Evolutionary conservation across 2,888 invertebrate species (phyloP).

Genomic region (Tipula lateralis): DNA sequence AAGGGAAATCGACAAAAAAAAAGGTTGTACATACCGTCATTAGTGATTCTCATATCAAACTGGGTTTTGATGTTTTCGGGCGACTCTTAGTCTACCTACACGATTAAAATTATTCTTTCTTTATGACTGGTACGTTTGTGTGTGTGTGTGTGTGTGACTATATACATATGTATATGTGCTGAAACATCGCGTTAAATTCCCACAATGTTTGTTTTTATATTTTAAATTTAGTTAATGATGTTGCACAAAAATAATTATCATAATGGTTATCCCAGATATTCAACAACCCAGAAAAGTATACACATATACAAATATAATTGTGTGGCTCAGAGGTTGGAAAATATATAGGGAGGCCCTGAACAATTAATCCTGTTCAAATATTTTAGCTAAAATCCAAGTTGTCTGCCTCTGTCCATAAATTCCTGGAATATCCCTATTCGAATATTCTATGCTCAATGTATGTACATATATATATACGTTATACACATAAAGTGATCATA

Average conservation of each 20-base stretch:
- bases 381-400: not conserved
- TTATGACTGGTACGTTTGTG: not conserved
- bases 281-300: not conserved
- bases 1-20: not conserved
- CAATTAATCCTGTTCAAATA: not conserved
- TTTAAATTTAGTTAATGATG: not conserved
- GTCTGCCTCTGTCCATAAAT: not conserved
- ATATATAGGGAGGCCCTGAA: not conserved
- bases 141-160: not conserved
- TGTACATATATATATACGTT: constrained; percentile 11
- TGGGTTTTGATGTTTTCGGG: not conserved
- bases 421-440: not conserved
- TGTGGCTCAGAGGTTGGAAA: not conserved
- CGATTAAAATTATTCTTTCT: not conserved
- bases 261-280: not conserved
- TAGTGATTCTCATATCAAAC: not conserved
- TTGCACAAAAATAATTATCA: not conserved
- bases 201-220: not conserved
- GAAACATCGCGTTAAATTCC: not conserved
- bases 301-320: too few species aligned
- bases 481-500: constrained; percentile 32
- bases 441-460: not conserved
- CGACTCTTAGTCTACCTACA: constrained; percentile 29
- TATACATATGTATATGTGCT: not conserved
- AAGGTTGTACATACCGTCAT: not conserved